Percentiles rank a stretch among this genome's conserved stretches.
phyloP scores from a whole-genome alignment of 35 echinoderm and acorn worm species.

The Lytechinus pictus region DNA sequence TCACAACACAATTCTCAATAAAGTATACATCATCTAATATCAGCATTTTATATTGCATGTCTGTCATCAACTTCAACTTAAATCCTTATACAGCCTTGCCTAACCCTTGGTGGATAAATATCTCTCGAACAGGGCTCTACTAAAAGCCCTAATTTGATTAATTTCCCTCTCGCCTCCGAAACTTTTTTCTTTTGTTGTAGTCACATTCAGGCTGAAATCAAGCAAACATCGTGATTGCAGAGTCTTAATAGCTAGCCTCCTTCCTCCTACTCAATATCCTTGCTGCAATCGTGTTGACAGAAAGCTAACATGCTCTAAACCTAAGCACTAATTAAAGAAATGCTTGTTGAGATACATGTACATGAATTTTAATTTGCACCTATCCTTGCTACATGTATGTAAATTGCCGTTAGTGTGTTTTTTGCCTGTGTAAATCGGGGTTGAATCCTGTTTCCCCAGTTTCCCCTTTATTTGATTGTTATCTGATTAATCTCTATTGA shows the following conservation, averaged over 20 bases:
- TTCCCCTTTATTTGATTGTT: too few species aligned
- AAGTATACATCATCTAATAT: neutral
- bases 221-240: conserved; percentile 46
- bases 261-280: conserved; percentile 50
- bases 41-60: neutral
- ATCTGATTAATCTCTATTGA: too few species aligned
- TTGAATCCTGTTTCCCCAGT: too few species aligned
- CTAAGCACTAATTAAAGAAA: conserved; percentile 36
- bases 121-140: conserved; percentile 29
- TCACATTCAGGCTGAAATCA: conserved; percentile 47
- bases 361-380: neutral
- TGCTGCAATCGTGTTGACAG: conserved; percentile 46
- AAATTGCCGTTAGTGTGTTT: too few species aligned
- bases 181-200: conserved; percentile 43
- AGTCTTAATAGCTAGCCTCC: conserved; percentile 43
- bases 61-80: conserved; percentile 36
- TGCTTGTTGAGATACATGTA: neutral
- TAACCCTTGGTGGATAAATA: conserved; percentile 47
- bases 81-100: conserved; percentile 45
- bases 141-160: conserved; percentile 55
- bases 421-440: too few species aligned
- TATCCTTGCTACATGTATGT: neutral
- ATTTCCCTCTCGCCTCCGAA: conserved; percentile 49
- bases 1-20: neutral
- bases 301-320: conserved; percentile 50